These are phyloP conservation scores for Lacerta viridis DNA, from an alignment of 2,797 vertebrate species.

Conservation along the genomic window DNA sequence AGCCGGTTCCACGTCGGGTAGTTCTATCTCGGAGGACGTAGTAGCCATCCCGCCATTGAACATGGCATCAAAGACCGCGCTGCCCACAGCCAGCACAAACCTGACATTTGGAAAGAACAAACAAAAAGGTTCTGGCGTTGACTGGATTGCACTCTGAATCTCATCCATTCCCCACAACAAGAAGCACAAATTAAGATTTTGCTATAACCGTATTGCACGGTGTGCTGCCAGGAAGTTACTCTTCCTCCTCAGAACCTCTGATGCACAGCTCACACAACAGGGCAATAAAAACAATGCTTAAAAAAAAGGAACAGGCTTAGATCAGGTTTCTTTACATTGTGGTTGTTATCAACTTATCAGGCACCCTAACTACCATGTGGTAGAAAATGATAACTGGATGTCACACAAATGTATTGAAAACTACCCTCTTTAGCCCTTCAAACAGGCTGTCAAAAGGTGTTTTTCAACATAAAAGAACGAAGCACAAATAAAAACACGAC, in stretches of 20 bases:
- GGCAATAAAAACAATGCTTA: neutral
- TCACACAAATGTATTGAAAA: neutral
- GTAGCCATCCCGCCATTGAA: conserved; percentile 99
- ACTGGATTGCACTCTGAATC: neutral
- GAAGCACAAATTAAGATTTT: neutral
- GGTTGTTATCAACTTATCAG: neutral
- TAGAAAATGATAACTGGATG: neutral
- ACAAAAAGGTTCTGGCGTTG: neutral
- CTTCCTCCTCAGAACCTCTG: neutral
- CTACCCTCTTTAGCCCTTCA: neutral
- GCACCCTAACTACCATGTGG: neutral
- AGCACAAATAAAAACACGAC: neutral
- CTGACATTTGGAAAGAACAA: conserved; percentile 70
- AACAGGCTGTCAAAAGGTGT: neutral
- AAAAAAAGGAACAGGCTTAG: too few relatives aligned
- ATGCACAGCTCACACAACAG: neutral
- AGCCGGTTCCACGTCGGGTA: conserved; percentile 96
- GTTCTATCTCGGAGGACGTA: conserved; percentile 96
- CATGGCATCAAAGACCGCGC: conserved; percentile 98
- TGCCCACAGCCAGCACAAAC: conserved; percentile 97
- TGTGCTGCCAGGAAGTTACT: neutral
- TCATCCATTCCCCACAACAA: conserved; percentile 8
- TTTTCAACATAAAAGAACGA: neutral
- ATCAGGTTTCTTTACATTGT: too few relatives aligned
- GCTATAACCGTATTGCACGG: neutral